phyloP scores from a whole-genome alignment of 2,797 vertebrate genomes.

The Tarsius wallacei region DNA sequence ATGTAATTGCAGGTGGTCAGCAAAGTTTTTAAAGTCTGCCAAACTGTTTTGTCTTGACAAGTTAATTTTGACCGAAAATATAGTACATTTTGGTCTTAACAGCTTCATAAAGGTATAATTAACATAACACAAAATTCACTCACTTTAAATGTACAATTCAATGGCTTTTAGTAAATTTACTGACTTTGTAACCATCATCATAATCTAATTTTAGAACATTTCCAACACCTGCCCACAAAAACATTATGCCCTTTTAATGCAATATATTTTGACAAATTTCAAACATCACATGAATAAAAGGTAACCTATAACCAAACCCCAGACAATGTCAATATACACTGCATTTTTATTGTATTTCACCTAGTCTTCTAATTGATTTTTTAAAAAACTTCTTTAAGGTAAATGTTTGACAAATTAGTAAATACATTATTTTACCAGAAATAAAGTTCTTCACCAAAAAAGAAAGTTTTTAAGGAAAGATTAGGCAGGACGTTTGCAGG shows the following conservation, averaged over 20 bases:
- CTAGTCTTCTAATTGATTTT: neutral
- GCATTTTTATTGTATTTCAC: neutral
- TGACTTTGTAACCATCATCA: neutral
- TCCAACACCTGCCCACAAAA: neutral
- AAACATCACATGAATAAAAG: neutral
- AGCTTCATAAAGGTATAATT: neutral
- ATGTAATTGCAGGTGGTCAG: neutral
- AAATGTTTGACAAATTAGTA: neutral
- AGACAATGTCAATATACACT: neutral
- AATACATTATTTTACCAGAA: conserved; percentile 40
- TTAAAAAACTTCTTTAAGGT: neutral
- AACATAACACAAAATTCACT: neutral
- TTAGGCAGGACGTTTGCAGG: neutral
- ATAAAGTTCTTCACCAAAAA: neutral
- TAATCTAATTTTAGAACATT: conserved; percentile 39
- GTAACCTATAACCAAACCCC: neutral
- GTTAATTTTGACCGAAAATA: neutral
- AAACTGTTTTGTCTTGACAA: neutral
- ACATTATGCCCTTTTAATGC: neutral
- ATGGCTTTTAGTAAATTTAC: neutral
- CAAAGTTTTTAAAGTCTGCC: neutral
- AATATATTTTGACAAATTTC: neutral
- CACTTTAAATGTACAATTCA: conserved; percentile 7
- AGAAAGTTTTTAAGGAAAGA: neutral
- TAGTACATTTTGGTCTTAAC: neutral